Conservation (phyloP, 2,888 invertebrate species). For the Spodoptera exigua region DNA sequence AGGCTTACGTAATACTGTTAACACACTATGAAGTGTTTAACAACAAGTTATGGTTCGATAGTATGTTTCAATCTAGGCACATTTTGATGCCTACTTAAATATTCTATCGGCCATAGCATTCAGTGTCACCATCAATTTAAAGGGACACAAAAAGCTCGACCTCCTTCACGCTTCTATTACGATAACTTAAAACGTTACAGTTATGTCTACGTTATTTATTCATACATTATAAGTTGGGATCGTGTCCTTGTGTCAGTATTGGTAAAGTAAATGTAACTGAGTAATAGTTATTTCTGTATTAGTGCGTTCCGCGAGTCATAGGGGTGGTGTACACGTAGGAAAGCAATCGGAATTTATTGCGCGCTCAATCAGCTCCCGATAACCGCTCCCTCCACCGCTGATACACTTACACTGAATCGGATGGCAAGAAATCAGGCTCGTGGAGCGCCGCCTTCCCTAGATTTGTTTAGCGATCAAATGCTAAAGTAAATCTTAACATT, state of each 20-base stretch:
- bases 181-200: constrained; percentile 28
- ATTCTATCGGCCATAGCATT: constrained; percentile 17
- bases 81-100: neutral
- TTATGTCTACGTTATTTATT: constrained; percentile 39
- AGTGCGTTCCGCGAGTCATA: constrained; percentile 45
- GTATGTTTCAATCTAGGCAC: constrained; percentile 9
- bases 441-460: constrained; percentile 46
- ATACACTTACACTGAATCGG: constrained; percentile 60
- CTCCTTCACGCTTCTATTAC: constrained; percentile 27
- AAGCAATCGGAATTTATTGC: constrained; percentile 79
- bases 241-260: constrained; percentile 14
- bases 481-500: constrained; percentile 21
- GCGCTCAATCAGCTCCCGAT: constrained; percentile 75
- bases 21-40: constrained; percentile 13
- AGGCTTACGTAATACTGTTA: constrained; percentile 22
- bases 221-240: constrained; percentile 15
- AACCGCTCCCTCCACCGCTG: constrained; percentile 64
- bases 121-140: constrained; percentile 42
- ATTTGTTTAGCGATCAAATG: constrained; percentile 52
- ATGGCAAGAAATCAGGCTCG: constrained; percentile 64
- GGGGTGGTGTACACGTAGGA: constrained; percentile 65
- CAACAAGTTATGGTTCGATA: constrained; percentile 2
- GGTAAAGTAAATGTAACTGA: constrained; percentile 25
- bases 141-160: constrained; percentile 36
- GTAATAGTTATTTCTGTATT: constrained; percentile 37